These are phyloP conservation scores for Toxotes chatareus DNA, from an alignment of 2,113 vertebrate genomes.

Conservation along the genomic window DNA sequence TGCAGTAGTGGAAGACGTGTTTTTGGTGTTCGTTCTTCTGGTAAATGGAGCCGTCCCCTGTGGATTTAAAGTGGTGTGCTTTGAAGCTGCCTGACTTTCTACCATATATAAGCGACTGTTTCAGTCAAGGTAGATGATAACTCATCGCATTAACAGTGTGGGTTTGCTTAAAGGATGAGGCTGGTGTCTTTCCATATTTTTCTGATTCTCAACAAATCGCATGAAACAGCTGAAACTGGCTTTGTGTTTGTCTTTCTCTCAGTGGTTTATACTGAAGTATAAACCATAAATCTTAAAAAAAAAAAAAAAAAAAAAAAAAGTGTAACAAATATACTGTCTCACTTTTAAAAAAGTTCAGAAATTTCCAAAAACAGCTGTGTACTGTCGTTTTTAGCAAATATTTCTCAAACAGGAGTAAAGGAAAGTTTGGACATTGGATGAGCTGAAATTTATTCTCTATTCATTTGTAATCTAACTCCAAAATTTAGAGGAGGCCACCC, in stretches of 20 bases:
- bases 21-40: not conserved
- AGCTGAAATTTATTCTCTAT: not conserved
- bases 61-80: not conserved
- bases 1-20: not conserved
- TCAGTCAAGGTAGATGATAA: not conserved
- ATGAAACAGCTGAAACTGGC: not conserved
- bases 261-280: not conserved
- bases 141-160: not conserved
- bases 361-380: not conserved
- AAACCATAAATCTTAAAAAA: not conserved
- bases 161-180: not conserved
- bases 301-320: not conserved
- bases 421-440: not conserved
- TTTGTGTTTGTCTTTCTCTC: not conserved
- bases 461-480: not conserved
- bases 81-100: not conserved
- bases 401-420: not conserved
- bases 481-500: not conserved
- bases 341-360: not conserved
- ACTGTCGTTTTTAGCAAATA: not conserved
- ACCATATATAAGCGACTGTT: not conserved
- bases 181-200: not conserved
- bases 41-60: not conserved
- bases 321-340: not conserved
- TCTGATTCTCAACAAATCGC: not conserved